Base-by-base conservation (phyloP, 2,113 vertebrate species). In the Chlamydotis undulata region DNA sequence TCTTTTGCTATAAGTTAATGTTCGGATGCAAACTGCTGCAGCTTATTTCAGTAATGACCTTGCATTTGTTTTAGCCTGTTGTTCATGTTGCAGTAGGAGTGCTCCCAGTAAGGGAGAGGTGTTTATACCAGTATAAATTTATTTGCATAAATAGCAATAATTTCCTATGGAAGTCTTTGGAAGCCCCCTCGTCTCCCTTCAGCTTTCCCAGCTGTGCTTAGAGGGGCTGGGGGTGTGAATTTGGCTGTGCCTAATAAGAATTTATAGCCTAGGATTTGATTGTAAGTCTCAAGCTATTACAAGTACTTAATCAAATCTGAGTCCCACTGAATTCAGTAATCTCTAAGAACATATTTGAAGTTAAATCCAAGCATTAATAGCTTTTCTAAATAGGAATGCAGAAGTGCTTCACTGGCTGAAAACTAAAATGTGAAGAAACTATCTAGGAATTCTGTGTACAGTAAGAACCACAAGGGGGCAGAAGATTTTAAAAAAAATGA, bases 381-480 rank as follows among this genome's bases (percentile, higher is more conserved):
- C 12, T 83, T 64, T 79, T 57, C 49, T 73, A 41, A 77, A 79
- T 37, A 50, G 39, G 47, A 80, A 57, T 16, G 17, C 37, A 45
- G 33, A 79, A 87, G 25, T 29, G 77, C 22, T 86, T 95, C 84
- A 29, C 13, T 79, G n/a, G 67, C 61, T 4, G 9, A 57, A 35
- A 74, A n/a, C 25, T 52, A 43, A 73, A 79, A 74, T 35, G 21
- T 13, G 33, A 83, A 93, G 60, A 63, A 89, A 65, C 4, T 76
- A 4, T 50, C 39, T 74, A 29, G 59, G 55, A 49, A 77, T 81
- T 93, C 71, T 39, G 6, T 82, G 8, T 70, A 8, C 9, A 49
- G 39, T 79, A 50, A 89, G 83, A 96, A 50, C 90, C 95, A 94
- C 92, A 81, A 92, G 94, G 57, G 91, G 96, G 93, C 94, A 93